phyloP scores from a whole-genome alignment of 2,113 vertebrate genomes.

The Trichomycterus rosablanca region DNA sequence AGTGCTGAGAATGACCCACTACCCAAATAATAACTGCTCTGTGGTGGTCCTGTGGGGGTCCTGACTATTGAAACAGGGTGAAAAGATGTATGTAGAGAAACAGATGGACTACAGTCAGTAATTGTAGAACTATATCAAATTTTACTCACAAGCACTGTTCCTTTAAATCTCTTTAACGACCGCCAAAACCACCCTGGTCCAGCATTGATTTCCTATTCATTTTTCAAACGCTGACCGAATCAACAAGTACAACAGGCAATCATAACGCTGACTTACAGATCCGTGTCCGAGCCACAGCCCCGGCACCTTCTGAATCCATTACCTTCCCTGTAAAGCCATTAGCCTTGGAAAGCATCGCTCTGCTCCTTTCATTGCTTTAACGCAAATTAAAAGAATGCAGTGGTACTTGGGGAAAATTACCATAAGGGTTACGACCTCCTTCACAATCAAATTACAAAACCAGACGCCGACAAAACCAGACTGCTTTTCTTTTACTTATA shows the following conservation, averaged over 20 bases:
- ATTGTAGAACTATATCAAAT: no score
- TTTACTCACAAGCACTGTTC: constrained; percentile 46
- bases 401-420: constrained; percentile 44
- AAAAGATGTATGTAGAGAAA: constrained; percentile 3
- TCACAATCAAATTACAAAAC: constrained; percentile 53
- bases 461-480: constrained; percentile 36
- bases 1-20: no score
- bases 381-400: constrained; percentile 58
- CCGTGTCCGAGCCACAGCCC: constrained; percentile 37
- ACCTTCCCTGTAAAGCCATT: constrained; percentile 41
- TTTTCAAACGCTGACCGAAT: constrained; percentile 66
- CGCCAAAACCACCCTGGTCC: constrained; percentile 48
- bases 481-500: constrained; percentile 28
- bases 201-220: constrained; percentile 77
- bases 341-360: constrained; percentile 38
- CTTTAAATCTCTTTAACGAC: constrained; percentile 53
- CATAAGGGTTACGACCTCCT: constrained; percentile 52
- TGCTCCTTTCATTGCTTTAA: constrained; percentile 52
- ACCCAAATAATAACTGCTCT: no score
- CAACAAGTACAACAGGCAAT: constrained; percentile 74
- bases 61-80: no score
- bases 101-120: no score
- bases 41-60: no score
- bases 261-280: constrained; percentile 64
- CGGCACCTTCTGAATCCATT: constrained; percentile 47